These are phyloP conservation scores for Pedicia rivosa DNA, from an alignment of 2,888 invertebrate genomes.

Conservation along the genomic window DNA sequence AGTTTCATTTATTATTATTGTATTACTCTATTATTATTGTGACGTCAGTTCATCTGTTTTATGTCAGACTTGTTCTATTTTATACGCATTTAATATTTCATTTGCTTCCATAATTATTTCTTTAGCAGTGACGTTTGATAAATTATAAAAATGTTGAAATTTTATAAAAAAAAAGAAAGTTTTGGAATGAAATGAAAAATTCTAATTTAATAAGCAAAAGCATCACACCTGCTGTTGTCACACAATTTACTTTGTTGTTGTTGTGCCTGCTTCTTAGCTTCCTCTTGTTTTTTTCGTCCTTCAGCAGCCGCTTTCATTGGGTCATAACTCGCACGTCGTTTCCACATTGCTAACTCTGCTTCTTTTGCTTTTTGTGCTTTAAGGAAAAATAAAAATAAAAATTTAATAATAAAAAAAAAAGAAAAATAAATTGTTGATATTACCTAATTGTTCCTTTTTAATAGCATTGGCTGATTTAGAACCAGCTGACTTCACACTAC, in stretches of 20 bases:
- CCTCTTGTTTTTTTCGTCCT: slow-evolving; percentile 49
- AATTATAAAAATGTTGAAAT: no score
- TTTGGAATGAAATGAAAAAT: not conserved
- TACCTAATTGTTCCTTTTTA: slow-evolving; percentile 2
- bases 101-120: no score
- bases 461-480: slow-evolving; percentile 8
- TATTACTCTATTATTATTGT: no score
- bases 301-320: slow-evolving; percentile 86
- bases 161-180: not conserved
- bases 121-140: no score
- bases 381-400: slow-evolving; percentile 9
- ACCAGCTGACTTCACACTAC: slow-evolving; percentile 25
- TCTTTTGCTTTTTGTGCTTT: slow-evolving; percentile 51
- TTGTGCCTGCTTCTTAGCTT: slow-evolving; percentile 31
- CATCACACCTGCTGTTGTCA: slow-evolving; percentile 11
- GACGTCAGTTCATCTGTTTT: no score
- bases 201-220: not conserved
- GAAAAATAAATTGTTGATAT: no score
- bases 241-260: slow-evolving; percentile 12
- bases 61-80: no score
- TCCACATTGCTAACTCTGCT: slow-evolving; percentile 87
- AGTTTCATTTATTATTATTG: no score
- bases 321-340: slow-evolving; percentile 87
- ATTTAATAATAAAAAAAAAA: not conserved
- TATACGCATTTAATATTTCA: no score